These are phyloP conservation scores for Stomorhina lunata DNA, from an alignment of 2,888 invertebrate genomes.

Conservation along the genomic window DNA sequence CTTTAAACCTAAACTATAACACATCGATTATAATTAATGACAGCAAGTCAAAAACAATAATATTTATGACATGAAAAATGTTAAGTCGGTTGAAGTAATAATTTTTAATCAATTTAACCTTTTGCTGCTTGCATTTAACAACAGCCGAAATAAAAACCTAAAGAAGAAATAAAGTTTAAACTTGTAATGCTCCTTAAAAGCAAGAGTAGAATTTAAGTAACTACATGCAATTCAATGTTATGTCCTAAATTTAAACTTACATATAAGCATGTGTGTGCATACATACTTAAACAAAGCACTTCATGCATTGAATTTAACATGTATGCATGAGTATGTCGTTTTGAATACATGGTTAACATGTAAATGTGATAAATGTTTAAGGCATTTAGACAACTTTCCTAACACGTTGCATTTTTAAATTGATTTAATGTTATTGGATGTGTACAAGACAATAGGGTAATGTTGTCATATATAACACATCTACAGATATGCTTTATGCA, in stretches of 20 bases:
- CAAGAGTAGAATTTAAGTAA: neutral
- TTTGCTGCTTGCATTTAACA: neutral
- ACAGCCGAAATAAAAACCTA: neutral
- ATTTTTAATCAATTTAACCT: neutral
- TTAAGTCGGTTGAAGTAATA: neutral
- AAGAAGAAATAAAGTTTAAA: neutral
- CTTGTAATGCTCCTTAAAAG: neutral
- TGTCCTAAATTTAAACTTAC: neutral
- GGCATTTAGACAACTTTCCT: conserved; percentile 45
- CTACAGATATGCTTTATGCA: too few species aligned
- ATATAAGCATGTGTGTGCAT: neutral
- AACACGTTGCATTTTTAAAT: conserved; percentile 44
- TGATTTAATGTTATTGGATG: conserved; percentile 43
- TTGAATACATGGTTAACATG: conserved; percentile 5
- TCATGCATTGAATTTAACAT: neutral
- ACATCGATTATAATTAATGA: conserved; percentile 13
- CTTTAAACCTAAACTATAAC: neutral
- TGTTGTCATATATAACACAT: neutral
- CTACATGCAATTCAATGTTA: conserved; percentile 8
- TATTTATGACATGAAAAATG: neutral
- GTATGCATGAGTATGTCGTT: neutral
- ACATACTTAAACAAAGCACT: too few species aligned
- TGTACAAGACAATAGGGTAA: conserved; percentile 19
- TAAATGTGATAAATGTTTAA: conserved; percentile 35
- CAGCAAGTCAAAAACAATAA: neutral